Percentiles rank a stretch among this genome's conserved stretches.
phyloP scores from a whole-genome alignment of 1,140 invertebrate genomes.

The Trissolcus basalis region DNA sequence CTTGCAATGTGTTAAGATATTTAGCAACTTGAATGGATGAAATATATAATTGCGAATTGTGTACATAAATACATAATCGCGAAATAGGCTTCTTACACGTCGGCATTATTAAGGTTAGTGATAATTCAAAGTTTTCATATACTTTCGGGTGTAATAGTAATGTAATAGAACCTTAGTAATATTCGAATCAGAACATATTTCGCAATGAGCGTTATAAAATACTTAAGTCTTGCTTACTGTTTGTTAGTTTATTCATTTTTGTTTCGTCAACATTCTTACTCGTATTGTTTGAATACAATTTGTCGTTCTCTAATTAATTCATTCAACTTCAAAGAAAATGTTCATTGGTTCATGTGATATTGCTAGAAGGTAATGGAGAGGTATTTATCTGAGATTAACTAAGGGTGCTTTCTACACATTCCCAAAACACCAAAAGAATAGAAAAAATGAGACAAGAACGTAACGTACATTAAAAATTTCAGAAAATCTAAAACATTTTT shows the following conservation, averaged over 20 bases:
- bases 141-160: no score
- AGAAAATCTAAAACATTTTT: no score
- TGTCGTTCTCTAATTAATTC: slow-evolving; percentile 78
- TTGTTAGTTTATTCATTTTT: slow-evolving; percentile 67
- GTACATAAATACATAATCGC: no score
- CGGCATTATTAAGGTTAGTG: no score
- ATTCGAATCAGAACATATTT: no score
- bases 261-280: slow-evolving; percentile 52
- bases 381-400: slow-evolving; percentile 71
- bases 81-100: no score
- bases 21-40: no score
- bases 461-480: no score
- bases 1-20: no score
- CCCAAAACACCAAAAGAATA: slow-evolving; percentile 38
- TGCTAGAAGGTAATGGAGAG: slow-evolving; percentile 77
- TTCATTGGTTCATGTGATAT: slow-evolving; percentile 78
- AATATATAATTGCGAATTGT: no score
- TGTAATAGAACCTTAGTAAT: no score
- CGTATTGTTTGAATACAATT: slow-evolving; percentile 78
- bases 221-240: slow-evolving; percentile 37
- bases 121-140: no score
- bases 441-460: slow-evolving; percentile 36
- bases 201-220: slow-evolving; percentile 39
- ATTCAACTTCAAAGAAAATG: slow-evolving; percentile 77
- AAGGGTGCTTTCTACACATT: slow-evolving; percentile 53